Percentiles rank a stretch among this genome's conserved stretches.
Evolutionary conservation across 2,113 vertebrate species (phyloP).

Genomic region (Protomyctophum bolini): DNA sequence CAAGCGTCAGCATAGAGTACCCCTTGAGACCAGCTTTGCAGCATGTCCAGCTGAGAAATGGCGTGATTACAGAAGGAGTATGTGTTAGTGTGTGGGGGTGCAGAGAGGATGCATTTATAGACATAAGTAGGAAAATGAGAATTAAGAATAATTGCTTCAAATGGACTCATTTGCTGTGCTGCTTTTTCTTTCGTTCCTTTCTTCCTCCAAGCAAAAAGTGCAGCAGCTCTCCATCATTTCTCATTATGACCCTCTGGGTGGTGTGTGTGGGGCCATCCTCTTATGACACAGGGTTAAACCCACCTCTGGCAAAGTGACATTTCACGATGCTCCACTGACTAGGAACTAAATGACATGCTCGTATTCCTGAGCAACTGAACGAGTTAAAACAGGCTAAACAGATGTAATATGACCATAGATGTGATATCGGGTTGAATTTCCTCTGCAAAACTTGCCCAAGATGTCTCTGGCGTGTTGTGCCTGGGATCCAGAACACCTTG

Average conservation of each 20-base stretch:
- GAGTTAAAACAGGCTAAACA: background rate
- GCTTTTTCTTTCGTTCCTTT: background rate
- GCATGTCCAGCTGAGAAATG: constrained; percentile 60
- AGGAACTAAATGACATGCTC: background rate
- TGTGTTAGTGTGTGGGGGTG: constrained; percentile 1
- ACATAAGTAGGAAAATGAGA: background rate
- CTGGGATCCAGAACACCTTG: no score
- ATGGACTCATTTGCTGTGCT: background rate
- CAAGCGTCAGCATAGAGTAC: constrained; percentile 55
- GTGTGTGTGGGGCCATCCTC: background rate
- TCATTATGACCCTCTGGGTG: background rate
- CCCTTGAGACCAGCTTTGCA: constrained; percentile 50
- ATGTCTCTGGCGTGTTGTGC: background rate
- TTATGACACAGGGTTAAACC: background rate
- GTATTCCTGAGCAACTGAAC: background rate
- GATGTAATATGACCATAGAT: background rate
- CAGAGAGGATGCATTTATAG: constrained; percentile 3
- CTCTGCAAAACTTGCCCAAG: background rate
- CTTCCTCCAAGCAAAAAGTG: background rate
- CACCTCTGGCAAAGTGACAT: background rate
- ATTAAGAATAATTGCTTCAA: constrained; percentile 17
- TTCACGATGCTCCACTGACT: background rate
- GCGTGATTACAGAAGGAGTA: constrained; percentile 21
- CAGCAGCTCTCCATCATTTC: background rate
- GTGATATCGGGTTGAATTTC: background rate